Conservation (phyloP, 2,113 vertebrate genomes). For the Hiodon tergisus region DNA sequence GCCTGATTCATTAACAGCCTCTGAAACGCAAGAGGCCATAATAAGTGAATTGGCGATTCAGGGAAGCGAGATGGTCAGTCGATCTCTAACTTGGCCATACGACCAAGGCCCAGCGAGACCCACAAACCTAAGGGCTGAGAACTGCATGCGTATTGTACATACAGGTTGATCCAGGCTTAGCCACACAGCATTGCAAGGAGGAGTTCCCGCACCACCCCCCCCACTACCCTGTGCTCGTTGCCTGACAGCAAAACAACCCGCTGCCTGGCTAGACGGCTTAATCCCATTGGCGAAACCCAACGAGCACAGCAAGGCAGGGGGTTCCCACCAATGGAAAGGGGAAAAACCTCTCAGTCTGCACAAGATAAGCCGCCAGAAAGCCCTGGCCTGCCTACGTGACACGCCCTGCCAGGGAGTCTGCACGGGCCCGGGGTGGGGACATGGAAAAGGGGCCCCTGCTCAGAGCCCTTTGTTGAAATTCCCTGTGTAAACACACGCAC, state of each 20-base stretch:
- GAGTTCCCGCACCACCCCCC: slow-evolving; percentile 23
- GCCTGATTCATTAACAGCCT: background rate
- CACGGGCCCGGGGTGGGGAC: background rate
- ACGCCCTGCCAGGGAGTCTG: background rate
- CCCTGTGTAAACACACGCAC: too few species aligned
- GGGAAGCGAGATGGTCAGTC: too few species aligned
- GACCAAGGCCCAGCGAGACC: background rate
- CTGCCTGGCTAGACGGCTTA: slow-evolving; percentile 27
- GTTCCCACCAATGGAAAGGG: slow-evolving; percentile 14
- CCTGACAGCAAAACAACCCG: slow-evolving; percentile 31
- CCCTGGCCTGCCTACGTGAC: background rate
- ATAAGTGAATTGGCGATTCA: too few species aligned
- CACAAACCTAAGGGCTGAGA: background rate
- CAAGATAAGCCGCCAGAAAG: background rate
- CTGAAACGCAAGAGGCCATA: background rate
- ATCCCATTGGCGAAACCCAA: slow-evolving; percentile 31
- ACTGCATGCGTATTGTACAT: background rate
- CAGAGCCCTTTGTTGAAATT: background rate
- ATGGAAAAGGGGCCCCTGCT: background rate
- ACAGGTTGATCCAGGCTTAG: slow-evolving; percentile 8
- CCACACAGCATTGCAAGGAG: slow-evolving; percentile 19
- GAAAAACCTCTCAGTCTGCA: background rate
- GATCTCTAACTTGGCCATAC: too few species aligned
- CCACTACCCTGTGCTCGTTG: slow-evolving; percentile 20
- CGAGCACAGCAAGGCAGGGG: slow-evolving; percentile 12